Evolutionary conservation across 2,888 invertebrate species (phyloP), one percentile per base, ranked within the genome.

Genomic region (Tenthredo amoena): DNA sequence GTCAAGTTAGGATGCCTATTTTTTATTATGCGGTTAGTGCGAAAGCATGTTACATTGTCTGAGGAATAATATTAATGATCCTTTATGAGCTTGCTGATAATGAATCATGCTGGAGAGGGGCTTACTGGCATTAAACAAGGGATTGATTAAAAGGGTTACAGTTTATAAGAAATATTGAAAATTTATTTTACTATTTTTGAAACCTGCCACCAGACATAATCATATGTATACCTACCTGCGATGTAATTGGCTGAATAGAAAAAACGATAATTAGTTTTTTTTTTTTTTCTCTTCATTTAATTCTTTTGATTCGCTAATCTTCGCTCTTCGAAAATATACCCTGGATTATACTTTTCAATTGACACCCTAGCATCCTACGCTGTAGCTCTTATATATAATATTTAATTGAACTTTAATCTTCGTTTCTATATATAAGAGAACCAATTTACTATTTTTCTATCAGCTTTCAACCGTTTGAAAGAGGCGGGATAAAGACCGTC

Each of bases 21-120:
- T 91, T 91, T 90, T 90, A 88, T 88, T 79, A 79, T 76, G 86
- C 84, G 87, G 88, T 87, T 92, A 93, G 93, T 93, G 93, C 92
- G 88, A 90, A 93, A 93, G 89, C 93, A 88, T 93, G 93, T 93
- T 90, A 89, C 89, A 88, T 88, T 88, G 91, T 91, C 92, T 87
- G 87, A 87, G 87, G 89, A 87, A 88, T 89, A 90, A 92, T 92
- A 93, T 93, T 93, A 93, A 93, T 93, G 92, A 91, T 89, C 89
- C 88, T 85, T 87, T 87, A 87, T 90, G 88, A 88, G 88, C 86
- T 85, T 83, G 55, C 55, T 86, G 88, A 88, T 90, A 89, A 90
- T 90, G 89, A 90, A 90, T 90, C 89, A 88, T 86, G 83, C 85
- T 86, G 68, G 77, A 40, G 72, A 83, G 81, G 74, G 76, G 86